Conservation (phyloP, 2,888 invertebrate species). For the Coleophora deauratella region DNA sequence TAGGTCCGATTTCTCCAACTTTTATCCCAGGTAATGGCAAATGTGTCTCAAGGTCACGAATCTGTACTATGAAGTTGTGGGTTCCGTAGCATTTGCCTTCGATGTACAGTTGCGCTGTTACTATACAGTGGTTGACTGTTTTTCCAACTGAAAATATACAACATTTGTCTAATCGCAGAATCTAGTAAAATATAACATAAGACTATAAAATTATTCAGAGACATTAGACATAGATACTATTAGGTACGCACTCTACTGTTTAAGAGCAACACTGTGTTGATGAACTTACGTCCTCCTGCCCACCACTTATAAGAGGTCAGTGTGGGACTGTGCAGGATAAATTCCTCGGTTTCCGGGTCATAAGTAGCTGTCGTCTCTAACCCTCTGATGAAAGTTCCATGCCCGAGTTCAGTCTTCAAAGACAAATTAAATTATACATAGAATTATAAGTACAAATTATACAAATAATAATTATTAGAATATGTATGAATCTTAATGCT, state of each 20-base stretch:
- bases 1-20: conserved; percentile 94
- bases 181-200: too few relatives aligned
- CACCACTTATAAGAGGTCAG: conserved; percentile 96
- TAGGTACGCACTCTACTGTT: too few relatives aligned
- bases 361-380: conserved; percentile 95
- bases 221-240: too few relatives aligned
- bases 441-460: too few relatives aligned
- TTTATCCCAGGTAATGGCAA: conserved; percentile 87
- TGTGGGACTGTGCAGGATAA: conserved; percentile 90
- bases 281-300: conserved; percentile 91
- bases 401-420: conserved; percentile 91
- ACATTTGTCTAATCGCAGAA: neutral
- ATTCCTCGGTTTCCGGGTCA: conserved; percentile 87
- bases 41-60: conserved; percentile 89
- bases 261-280: too few relatives aligned
- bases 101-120: conserved; percentile 90
- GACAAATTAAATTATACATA: too few relatives aligned
- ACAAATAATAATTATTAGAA: too few relatives aligned
- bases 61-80: conserved; percentile 92
- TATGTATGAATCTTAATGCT: too few relatives aligned
- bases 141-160: conserved; percentile 83
- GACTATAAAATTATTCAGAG: too few relatives aligned
- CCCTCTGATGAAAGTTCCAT: conserved; percentile 94
- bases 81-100: conserved; percentile 86
- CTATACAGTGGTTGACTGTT: conserved; percentile 90